Percentiles rank a stretch among this genome's conserved stretches.
phyloP scores from a whole-genome alignment of 2,113 vertebrate species.

The Grus americana region DNA sequence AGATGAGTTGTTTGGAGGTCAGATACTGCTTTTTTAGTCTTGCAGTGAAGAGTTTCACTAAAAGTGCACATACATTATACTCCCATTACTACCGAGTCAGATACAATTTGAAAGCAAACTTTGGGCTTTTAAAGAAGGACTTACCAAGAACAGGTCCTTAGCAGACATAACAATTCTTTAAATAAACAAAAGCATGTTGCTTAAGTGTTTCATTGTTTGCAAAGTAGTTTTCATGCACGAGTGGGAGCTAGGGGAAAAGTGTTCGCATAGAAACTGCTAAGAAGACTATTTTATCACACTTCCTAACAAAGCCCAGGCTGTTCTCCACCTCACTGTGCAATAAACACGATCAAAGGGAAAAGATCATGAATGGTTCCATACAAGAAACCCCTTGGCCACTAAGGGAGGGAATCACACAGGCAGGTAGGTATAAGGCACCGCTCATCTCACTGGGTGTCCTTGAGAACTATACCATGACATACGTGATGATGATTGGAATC shows the following conservation, averaged over 20 bases:
- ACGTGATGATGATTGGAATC: not conserved
- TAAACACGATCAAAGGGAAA: not conserved
- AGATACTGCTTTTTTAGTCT: not conserved
- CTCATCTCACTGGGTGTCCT: not conserved
- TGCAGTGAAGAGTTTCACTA: not conserved
- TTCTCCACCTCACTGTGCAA: not conserved
- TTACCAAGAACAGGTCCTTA: not conserved
- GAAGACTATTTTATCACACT: not conserved
- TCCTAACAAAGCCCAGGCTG: not conserved
- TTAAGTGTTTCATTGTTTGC: not conserved
- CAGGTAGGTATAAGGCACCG: not conserved
- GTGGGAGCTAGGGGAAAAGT: not conserved
- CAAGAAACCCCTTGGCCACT: not conserved
- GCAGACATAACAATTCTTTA: not conserved
- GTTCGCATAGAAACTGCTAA: not conserved
- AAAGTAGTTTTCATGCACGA: not conserved
- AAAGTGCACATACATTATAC: not conserved
- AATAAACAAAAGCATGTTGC: not conserved
- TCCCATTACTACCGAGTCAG: not conserved
- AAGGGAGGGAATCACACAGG: not conserved
- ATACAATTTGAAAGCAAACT: not conserved
- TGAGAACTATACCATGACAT: not conserved
- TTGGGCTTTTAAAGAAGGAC: not conserved
- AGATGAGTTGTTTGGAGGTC: not conserved
- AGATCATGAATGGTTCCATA: not conserved